Evolutionary conservation across 2,113 vertebrate genomes (phyloP), one percentile per base, ranked within the genome.

Genomic region (Oncorhynchus mykiss): DNA sequence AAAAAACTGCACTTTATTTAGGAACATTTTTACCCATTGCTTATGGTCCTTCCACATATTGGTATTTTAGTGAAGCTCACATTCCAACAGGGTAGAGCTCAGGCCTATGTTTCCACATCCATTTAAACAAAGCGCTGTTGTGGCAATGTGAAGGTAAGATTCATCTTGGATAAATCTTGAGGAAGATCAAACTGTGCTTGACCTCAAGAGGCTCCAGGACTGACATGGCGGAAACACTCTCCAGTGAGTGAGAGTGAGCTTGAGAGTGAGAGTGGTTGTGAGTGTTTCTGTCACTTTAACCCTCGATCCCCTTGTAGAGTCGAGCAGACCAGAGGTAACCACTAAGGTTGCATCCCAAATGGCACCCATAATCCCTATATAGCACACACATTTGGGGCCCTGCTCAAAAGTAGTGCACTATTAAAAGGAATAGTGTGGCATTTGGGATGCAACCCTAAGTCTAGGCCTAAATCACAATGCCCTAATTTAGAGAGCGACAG

Each of bases 31-130:
- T 83, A 81, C 79, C 81, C 57, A 20, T 24, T 84, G 76, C 78
- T 80, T 85, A 85, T 25, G 79, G 57, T 59, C 34, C 51, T 67
- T 60, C 80, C 82, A 9, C 39, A 45, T 84, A 73, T 71, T 73
- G 22, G 51, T 54, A 5, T 54, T 54, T 16, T 54, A 16, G 67
- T 76, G 67, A 4, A 67, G 67, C 74, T 24, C 60, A 16, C 27
- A 8, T 25, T 29, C 24, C 48, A 62, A 49, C 71, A 65, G 68
- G 57, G 25, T 49, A 70, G 49, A 11, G n/a, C 4, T 54, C 18
- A 54, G 16, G 16, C 12, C 3, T 54, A 54, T 51, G 20, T 62
- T 62, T 62, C 59, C 59, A 7, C 59, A 24, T n/a, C 59, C 24
- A 22, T 62, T 22, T 62, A 62, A 62, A 62, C 59, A 62, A 7